Percentiles rank a stretch among this genome's conserved stretches.
Conservation (phyloP, 2,797 vertebrate genomes). For the Buceros bicornis region DNA sequence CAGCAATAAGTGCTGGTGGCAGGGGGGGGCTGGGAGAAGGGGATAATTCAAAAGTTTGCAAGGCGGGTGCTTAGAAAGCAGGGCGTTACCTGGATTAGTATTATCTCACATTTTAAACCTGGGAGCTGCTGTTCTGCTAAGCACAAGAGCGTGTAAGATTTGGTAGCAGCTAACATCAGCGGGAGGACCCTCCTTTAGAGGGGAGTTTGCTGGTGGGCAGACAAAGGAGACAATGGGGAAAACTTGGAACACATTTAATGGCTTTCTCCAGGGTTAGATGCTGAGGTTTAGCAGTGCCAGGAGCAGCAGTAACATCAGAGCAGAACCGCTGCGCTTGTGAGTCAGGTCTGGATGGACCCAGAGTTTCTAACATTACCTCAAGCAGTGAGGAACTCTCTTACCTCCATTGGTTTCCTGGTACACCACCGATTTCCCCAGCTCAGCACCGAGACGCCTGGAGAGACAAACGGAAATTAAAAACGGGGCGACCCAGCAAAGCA, state of each 20-base stretch:
- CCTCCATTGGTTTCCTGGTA: conserved; percentile 98
- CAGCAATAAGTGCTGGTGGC: neutral
- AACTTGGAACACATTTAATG: neutral
- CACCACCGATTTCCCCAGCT: conserved; percentile 96
- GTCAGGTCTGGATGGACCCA: neutral
- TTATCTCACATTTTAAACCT: neutral
- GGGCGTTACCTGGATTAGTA: neutral
- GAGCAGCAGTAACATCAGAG: neutral
- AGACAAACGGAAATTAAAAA: neutral
- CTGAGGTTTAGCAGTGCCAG: neutral
- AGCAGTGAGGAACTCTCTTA: conserved; percentile 52
- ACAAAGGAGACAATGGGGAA: neutral
- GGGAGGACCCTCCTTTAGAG: neutral
- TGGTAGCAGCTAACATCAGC: neutral
- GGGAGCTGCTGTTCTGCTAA: neutral
- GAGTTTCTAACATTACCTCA: neutral
- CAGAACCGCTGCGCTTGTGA: neutral
- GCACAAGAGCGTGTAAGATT: neutral
- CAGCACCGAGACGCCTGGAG: conserved; percentile 91
- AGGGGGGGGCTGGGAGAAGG: neutral
- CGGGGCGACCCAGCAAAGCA: neutral
- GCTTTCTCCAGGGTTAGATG: neutral
- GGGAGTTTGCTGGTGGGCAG: neutral
- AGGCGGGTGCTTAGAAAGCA: neutral
- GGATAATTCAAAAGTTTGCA: neutral